These are phyloP conservation scores for Eutrigla gurnardus DNA, from an alignment of 2,797 vertebrate species.

Conservation along the genomic window DNA sequence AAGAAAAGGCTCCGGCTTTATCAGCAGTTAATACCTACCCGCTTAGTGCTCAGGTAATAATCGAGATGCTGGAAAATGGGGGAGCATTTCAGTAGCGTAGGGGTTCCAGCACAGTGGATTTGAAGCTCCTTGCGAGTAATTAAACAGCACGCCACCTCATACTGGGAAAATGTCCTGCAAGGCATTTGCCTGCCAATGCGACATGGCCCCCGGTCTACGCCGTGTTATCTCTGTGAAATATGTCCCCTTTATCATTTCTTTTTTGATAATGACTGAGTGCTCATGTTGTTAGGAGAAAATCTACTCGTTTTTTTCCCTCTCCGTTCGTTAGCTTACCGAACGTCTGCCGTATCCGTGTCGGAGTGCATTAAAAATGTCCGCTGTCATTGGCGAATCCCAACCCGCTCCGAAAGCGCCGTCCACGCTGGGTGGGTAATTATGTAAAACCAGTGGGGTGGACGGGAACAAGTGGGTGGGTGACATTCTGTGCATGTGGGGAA, in stretches of 20 bases:
- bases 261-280: conserved; percentile 81
- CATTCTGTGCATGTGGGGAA: conserved; percentile 42
- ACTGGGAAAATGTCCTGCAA: conserved; percentile 79
- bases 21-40: conserved; percentile 71
- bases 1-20: conserved; percentile 60
- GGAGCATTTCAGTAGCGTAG: conserved; percentile 61
- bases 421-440: conserved; percentile 63
- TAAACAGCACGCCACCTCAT: conserved; percentile 82
- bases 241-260: conserved; percentile 78
- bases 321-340: conserved; percentile 70
- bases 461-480: conserved; percentile 57
- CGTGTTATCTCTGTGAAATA: conserved; percentile 81
- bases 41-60: conserved; percentile 77
- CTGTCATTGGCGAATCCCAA: conserved; percentile 59
- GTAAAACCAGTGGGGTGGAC: conserved; percentile 66
- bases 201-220: conserved; percentile 61
- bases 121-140: conserved; percentile 80
- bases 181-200: conserved; percentile 72
- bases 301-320: conserved; percentile 70
- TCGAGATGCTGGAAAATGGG: conserved; percentile 62
- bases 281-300: conserved; percentile 74
- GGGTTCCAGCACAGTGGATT: conserved; percentile 74
- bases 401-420: conserved; percentile 40
- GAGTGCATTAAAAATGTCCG: conserved; percentile 57
- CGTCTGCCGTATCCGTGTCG: conserved; percentile 62